A percentile compares a stretch with the other conserved stretches of the same genome.
These are phyloP conservation scores for Emydoidea blandingii DNA, from an alignment of 2,797 vertebrate genomes.

Conservation along the genomic window DNA sequence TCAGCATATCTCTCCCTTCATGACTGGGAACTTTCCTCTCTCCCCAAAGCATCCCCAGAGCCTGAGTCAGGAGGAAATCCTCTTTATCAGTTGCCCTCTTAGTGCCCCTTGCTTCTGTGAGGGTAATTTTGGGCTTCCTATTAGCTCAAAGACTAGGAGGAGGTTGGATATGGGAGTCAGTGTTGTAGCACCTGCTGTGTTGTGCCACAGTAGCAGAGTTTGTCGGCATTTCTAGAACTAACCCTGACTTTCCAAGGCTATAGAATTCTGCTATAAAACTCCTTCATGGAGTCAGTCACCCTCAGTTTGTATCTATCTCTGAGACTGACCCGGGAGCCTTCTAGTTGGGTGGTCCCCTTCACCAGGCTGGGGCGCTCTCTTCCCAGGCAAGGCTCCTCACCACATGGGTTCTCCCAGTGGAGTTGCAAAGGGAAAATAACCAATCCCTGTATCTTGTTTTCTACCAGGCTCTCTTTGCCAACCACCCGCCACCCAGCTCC, in stretches of 20 bases:
- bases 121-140: neutral
- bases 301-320: neutral
- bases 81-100: neutral
- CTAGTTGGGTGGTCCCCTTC: neutral
- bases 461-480: slow-evolving; percentile 84
- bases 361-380: neutral
- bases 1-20: neutral
- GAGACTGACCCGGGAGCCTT: neutral
- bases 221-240: slow-evolving; percentile 14
- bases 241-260: slow-evolving; percentile 1
- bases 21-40: slow-evolving; percentile 35
- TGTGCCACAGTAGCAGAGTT: neutral
- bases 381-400: neutral
- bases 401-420: neutral
- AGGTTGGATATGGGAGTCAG: neutral
- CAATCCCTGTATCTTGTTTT: slow-evolving; percentile 18
- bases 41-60: neutral
- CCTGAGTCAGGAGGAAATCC: neutral
- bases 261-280: slow-evolving; percentile 18
- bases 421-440: neutral
- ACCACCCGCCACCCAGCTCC: slow-evolving; percentile 76
- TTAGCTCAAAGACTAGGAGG: neutral
- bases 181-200: neutral
- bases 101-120: neutral
- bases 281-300: neutral